These are phyloP conservation scores for Platalea minor DNA, from an alignment of 2,797 vertebrate species.

Conservation along the genomic window DNA sequence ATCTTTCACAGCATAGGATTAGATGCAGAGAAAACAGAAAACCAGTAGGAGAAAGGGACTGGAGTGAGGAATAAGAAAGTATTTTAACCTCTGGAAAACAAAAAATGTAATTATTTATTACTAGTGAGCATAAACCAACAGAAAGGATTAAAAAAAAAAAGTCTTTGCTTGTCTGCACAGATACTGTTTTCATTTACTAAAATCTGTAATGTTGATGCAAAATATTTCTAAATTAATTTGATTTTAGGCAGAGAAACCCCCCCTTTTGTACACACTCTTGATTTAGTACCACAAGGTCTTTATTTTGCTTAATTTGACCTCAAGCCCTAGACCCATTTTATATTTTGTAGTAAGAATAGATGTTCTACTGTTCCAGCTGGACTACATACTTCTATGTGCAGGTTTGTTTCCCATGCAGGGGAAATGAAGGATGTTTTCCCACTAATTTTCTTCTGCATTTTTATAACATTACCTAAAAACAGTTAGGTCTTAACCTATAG, in stretches of 20 bases:
- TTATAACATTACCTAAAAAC: background rate
- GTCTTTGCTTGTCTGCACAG: background rate
- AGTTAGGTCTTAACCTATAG: background rate
- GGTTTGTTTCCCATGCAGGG: background rate
- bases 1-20: background rate
- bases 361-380: background rate
- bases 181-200: background rate
- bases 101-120: background rate
- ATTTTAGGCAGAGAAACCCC: background rate
- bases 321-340: background rate
- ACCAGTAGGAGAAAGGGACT: background rate
- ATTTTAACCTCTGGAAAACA: background rate
- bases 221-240: background rate
- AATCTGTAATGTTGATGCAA: background rate
- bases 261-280: background rate
- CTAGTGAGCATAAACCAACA: background rate
- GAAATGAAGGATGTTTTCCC: background rate
- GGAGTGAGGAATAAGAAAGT: background rate
- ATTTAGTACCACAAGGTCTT: background rate
- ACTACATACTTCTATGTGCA: background rate
- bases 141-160: background rate
- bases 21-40: background rate
- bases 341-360: background rate
- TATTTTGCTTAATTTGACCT: background rate
- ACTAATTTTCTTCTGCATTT: constrained; percentile 1